Conservation (phyloP, 2,797 vertebrate genomes). For the Neopelma chrysocephalum region DNA sequence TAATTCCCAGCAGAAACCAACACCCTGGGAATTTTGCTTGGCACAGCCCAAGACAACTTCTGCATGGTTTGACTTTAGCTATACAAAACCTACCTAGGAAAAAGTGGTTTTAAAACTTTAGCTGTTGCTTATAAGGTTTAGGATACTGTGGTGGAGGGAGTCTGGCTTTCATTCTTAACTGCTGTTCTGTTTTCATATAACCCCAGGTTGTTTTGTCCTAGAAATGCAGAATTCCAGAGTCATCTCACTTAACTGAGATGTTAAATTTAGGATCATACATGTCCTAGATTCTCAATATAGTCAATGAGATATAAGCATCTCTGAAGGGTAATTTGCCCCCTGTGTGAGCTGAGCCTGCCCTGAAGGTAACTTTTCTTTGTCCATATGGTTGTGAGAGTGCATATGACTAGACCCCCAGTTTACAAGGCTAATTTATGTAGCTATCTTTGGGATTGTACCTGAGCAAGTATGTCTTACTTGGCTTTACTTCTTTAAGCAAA, state of each 20-base stretch:
- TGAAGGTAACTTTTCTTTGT: background rate
- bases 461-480: background rate
- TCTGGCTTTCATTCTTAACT: background rate
- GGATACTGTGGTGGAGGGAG: background rate
- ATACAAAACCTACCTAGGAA: background rate
- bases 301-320: background rate
- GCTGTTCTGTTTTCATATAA: background rate
- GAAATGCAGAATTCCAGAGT: constrained; percentile 34
- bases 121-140: background rate
- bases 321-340: constrained; percentile 8
- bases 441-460: background rate
- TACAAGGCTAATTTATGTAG: background rate
- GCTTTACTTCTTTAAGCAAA: background rate
- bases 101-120: background rate
- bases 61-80: background rate
- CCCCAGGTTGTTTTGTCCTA: constrained; percentile 26
- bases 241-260: background rate
- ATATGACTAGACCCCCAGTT: background rate
- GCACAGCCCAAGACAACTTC: background rate
- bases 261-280: constrained; percentile 49
- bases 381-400: background rate
- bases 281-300: constrained; percentile 59
- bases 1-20: background rate
- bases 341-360: background rate
- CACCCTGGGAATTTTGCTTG: background rate